Evolutionary conservation across 2,797 vertebrate genomes (phyloP).

Genomic region (Anas georgica): DNA sequence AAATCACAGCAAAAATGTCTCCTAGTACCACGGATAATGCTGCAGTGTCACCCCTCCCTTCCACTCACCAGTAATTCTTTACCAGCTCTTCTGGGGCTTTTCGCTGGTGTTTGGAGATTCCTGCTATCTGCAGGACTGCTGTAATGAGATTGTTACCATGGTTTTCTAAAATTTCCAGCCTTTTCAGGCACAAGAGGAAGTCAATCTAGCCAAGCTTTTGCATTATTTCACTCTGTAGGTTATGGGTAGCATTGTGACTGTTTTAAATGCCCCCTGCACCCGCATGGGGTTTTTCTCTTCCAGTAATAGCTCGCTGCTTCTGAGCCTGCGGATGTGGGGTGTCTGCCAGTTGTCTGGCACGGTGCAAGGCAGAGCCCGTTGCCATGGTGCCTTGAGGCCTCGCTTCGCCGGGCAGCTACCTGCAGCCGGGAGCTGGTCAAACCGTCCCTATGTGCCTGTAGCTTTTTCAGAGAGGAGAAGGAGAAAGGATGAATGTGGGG

Average conservation of each 20-base stretch:
- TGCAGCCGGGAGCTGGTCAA: not conserved
- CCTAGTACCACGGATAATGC: not conserved
- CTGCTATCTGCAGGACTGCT: not conserved
- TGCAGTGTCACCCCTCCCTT: not conserved
- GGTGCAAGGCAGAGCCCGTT: conserved; percentile 20
- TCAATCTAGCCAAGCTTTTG: not conserved
- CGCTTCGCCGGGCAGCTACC: not conserved
- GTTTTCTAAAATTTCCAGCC: not conserved
- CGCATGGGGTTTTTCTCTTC: conserved; percentile 13
- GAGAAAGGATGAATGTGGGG: not conserved
- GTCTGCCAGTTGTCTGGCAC: conserved; percentile 15
- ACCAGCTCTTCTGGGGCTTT: not conserved
- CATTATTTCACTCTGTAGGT: not conserved
- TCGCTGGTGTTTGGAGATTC: not conserved
- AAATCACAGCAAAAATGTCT: not conserved
- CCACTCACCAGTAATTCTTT: not conserved
- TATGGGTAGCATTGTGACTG: not conserved
- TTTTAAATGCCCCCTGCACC: not conserved
- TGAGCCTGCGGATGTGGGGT: not conserved
- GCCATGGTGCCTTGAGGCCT: conserved; percentile 38
- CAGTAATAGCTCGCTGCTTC: conserved; percentile 17
- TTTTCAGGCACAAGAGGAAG: not conserved
- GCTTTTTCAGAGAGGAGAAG: too few species aligned
- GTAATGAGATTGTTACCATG: not conserved
- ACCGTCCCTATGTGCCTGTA: not conserved